A percentile compares a stretch with the other conserved stretches of the same genome.
phyloP scores from a whole-genome alignment of 2,113 vertebrate species.

The Nymphicus hollandicus region DNA sequence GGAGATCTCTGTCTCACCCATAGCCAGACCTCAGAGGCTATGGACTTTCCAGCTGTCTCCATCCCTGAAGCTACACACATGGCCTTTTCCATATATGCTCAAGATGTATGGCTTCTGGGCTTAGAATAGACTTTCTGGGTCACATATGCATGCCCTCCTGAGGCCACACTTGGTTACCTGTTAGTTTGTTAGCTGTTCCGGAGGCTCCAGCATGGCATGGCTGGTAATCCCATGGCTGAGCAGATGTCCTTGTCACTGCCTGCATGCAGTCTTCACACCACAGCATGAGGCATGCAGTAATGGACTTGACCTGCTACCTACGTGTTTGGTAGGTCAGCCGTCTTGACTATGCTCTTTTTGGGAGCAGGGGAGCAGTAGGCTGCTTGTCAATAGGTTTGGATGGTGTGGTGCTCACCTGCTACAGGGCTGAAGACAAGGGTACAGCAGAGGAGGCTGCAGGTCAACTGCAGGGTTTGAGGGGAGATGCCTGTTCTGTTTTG shows the following conservation, averaged over 20 bases:
- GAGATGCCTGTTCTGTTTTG: not conserved
- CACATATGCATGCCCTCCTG: not conserved
- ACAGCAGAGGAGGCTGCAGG: accelerated
- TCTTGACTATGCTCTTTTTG: not conserved
- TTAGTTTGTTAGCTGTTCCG: not conserved
- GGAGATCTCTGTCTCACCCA: not conserved
- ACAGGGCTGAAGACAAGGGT: not conserved
- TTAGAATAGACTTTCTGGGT: not conserved
- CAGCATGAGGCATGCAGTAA: accelerated
- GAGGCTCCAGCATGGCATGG: accelerated
- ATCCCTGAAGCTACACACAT: not conserved
- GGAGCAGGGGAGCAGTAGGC: not conserved
- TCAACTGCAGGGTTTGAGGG: accelerated
- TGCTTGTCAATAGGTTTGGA: accelerated
- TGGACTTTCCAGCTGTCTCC: not conserved
- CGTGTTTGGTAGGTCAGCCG: not conserved
- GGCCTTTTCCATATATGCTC: not conserved
- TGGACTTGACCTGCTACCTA: accelerated
- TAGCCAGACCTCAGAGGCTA: not conserved
- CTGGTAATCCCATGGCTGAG: not conserved
- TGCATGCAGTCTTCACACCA: not conserved
- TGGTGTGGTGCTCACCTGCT: not conserved
- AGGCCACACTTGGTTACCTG: not conserved
- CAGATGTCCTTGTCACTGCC: not conserved
- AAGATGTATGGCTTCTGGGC: not conserved